phyloP scores from a whole-genome alignment of 2,797 vertebrate genomes.

The Columba guinea region DNA sequence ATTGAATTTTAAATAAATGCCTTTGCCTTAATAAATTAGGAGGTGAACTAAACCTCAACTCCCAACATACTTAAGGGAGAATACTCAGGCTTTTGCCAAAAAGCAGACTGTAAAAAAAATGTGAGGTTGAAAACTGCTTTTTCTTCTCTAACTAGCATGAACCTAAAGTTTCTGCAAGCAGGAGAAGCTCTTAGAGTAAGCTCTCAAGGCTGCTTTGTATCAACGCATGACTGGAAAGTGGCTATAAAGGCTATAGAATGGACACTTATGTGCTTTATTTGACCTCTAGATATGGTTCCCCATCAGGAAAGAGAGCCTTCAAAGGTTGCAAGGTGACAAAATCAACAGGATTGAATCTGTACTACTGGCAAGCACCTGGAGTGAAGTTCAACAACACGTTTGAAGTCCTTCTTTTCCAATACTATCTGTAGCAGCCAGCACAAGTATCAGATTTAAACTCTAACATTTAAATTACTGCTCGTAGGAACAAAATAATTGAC shows the following conservation, averaged over 20 bases:
- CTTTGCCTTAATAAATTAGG: conserved; percentile 21
- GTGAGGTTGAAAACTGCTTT: not conserved
- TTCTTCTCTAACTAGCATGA: not conserved
- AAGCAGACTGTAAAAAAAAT: not conserved
- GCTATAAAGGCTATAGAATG: not conserved
- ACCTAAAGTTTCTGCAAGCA: not conserved
- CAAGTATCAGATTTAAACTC: not conserved
- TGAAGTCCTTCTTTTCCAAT: not conserved
- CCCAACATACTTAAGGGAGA: not conserved
- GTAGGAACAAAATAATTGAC: not conserved
- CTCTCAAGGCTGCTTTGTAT: not conserved
- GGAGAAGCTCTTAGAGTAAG: not conserved
- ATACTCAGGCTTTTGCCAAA: not conserved
- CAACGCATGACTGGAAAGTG: not conserved
- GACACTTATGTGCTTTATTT: not conserved
- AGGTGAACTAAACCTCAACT: conserved; percentile 14
- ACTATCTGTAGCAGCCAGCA: accelerated
- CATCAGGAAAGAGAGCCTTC: not conserved
- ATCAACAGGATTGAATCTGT: not conserved
- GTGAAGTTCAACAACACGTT: not conserved
- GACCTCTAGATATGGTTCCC: not conserved
- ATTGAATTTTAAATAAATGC: not conserved
- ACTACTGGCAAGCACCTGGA: not conserved
- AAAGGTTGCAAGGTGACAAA: not conserved
- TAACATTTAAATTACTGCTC: not conserved